phyloP scores from a whole-genome alignment of 2,797 vertebrate species.

The Telmatherina bonti region DNA sequence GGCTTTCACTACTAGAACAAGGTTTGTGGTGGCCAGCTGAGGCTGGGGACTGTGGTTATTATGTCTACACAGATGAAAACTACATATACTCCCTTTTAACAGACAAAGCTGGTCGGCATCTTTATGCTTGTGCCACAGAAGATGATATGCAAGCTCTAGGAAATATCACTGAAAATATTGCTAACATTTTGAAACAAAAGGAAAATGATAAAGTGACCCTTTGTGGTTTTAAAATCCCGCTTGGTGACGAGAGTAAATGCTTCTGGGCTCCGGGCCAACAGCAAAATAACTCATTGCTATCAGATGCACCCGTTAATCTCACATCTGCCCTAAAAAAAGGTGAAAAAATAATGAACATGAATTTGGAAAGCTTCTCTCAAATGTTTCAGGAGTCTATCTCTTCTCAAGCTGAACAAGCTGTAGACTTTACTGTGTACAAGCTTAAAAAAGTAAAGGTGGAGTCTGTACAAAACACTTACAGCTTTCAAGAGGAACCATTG shows the following conservation, averaged over 20 bases:
- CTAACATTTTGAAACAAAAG: slow-evolving; percentile 80
- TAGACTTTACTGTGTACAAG: slow-evolving; percentile 90
- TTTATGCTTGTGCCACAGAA: slow-evolving; percentile 89
- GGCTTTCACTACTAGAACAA: slow-evolving; percentile 91
- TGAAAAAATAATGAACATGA: slow-evolving; percentile 91
- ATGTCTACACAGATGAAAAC: slow-evolving; percentile 90
- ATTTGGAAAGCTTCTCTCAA: slow-evolving; percentile 90
- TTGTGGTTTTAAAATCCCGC: slow-evolving; percentile 92
- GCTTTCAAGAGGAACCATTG: slow-evolving; percentile 69
- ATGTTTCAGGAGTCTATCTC: slow-evolving; percentile 91
- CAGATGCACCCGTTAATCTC: slow-evolving; percentile 88
- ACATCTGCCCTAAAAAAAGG: slow-evolving; percentile 88
- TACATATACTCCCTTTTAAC: slow-evolving; percentile 95
- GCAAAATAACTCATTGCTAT: slow-evolving; percentile 57
- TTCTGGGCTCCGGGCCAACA: slow-evolving; percentile 82
- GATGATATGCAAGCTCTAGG: slow-evolving; percentile 81
- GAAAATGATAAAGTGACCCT: slow-evolving; percentile 83
- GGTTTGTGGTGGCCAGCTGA: slow-evolving; percentile 96
- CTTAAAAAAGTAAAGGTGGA: slow-evolving; percentile 89
- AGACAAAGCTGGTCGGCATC: slow-evolving; percentile 90
- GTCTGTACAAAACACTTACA: slow-evolving; percentile 67
- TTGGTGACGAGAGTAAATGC: slow-evolving; percentile 81
- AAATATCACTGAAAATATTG: slow-evolving; percentile 82
- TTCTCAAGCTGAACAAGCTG: slow-evolving; percentile 85
- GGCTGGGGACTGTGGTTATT: slow-evolving; percentile 93